Evolutionary conservation across 2,113 vertebrate species (phyloP), one percentile per base, ranked within the genome.

Genomic region (Pelobates fuscus): DNA sequence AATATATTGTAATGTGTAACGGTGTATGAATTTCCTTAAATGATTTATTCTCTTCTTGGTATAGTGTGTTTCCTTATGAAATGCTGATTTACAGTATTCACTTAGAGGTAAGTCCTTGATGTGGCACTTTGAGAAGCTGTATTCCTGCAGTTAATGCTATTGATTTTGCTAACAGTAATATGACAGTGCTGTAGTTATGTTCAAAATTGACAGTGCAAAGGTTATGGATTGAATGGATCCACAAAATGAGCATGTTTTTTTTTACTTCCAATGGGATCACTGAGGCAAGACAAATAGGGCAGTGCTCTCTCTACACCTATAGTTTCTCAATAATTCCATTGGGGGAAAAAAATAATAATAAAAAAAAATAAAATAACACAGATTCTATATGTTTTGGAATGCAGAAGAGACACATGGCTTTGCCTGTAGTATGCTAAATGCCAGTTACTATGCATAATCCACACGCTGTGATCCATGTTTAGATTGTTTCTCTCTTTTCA

Each of bases 81-180:
- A 46, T 58, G 5, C 27, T 61, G 29, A 18, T 41, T 43, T 43
- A 27, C 21, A 24, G 37, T 37, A 43, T 65, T 25, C 32, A 20
- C 62, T 24, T 43, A 21, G 29, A 5, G 21, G 21, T 4, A n/a
- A 17, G n/a, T 23, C 2, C 52, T 37, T 37, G 54, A 24, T 24
- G 20, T 20, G n/a, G 32, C 54, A 25, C 58, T 46, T 44, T 37
- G 27, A 21, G 55, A 23, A 60, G 73, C 73, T 68, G 29, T 68
- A 52, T 77, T 77, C 17, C 41, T 49, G 21, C 54, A 15, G 49
- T 75, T 37, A 59, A 76, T 60, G 37, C 57, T 67, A 77, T 77
- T 77, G 73, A 77, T 77, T 77, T 52, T 68, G 44, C 73, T 77
- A 77, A 77, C 73, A 61, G 65, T 77, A 67, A 77, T 68, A 61